Base-by-base conservation (phyloP, 2,888 invertebrate genomes). In the Eristalinus aeneus region DNA sequence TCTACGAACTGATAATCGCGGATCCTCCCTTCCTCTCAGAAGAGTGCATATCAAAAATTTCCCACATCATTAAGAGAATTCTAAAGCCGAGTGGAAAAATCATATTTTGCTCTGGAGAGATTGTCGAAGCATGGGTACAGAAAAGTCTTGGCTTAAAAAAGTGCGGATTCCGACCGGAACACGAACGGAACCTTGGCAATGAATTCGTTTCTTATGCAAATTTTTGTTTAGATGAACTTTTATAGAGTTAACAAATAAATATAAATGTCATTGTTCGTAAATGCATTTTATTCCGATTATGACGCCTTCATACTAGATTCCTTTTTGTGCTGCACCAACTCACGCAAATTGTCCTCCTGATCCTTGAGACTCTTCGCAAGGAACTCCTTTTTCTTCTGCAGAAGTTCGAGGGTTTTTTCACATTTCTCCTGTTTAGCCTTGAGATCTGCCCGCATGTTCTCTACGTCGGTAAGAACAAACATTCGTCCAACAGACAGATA, bases 1-100 rank as follows among this genome's bases (percentile, higher is more conserved):
- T 93, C 61, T 98, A 96, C 91, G 97, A 98, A 92, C 91, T 99
- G 27, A 96, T 99, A 0, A 94, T 99, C 72, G 97, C 96, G 0
- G 99, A 99, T 93, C 99, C 99, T 0, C 99, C 99, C 0, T 99
- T 98, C 92, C 93, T 99, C 2, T 96, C 98, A 0, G 96, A 97
- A 89, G 98, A 98, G 91, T 99, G 99, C 92, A 94, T 98, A 64
- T 94, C 95, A 0, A 98, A 98, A 93, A 96, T 96, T 0, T 94
- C 97, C 0, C 93, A 95, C 78, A 97, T 97, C 0, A 94, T 98
- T 1, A 95, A 95, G 88, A 94, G 95, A 89, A 91, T 99, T 71
- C 92, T 95, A 0, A 96, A 96, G 90, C 60, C 71, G 0, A 56
- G 86, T 0, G 88, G 89, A 6, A 91, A 91, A 65, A 80, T 92